Conservation (phyloP, 2,888 invertebrate species). For the Drosophila flavopinicola region DNA sequence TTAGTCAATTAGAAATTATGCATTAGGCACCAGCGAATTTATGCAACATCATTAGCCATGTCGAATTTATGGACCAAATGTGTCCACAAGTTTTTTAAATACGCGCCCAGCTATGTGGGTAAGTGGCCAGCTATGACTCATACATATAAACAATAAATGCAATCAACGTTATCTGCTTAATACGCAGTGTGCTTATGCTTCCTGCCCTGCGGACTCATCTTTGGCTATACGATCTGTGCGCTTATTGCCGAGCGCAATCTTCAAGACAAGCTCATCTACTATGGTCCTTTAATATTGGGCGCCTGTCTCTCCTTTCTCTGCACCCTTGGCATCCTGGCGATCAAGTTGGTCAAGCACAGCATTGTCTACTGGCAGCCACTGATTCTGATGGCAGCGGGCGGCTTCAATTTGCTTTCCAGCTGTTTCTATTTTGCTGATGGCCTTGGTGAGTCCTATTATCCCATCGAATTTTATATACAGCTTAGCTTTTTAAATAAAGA, state of each 20-base stretch:
- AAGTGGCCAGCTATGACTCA: conserved; percentile 31
- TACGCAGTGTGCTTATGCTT: conserved; percentile 75
- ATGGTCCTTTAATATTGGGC: conserved; percentile 81
- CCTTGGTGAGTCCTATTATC: conserved; percentile 66
- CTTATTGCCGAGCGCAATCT: conserved; percentile 73
- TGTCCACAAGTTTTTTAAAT: conserved; percentile 71
- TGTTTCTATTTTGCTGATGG: conserved; percentile 81
- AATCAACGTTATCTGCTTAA: not conserved
- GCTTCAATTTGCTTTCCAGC: conserved; percentile 78
- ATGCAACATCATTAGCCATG: conserved; percentile 41
- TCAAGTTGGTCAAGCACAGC: conserved; percentile 73
- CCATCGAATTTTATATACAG: not conserved
- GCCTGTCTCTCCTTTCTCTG: conserved; percentile 64
- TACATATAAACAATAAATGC: conserved; percentile 1
- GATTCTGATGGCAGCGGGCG: conserved; percentile 65
- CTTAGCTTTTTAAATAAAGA: too few relatives aligned
- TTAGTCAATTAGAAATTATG: conserved; percentile 20
- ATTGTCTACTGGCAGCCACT: conserved; percentile 80
- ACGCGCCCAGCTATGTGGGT: conserved; percentile 78
- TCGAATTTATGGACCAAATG: conserved; percentile 70
- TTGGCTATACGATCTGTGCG: conserved; percentile 81
- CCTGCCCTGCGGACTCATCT: conserved; percentile 79
- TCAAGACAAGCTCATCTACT: conserved; percentile 58
- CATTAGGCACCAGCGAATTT: conserved; percentile 7
- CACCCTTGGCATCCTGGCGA: conserved; percentile 63